Evolutionary conservation across 2,113 vertebrate genomes (phyloP).

Genomic region (Burhinus oedicnemus): DNA sequence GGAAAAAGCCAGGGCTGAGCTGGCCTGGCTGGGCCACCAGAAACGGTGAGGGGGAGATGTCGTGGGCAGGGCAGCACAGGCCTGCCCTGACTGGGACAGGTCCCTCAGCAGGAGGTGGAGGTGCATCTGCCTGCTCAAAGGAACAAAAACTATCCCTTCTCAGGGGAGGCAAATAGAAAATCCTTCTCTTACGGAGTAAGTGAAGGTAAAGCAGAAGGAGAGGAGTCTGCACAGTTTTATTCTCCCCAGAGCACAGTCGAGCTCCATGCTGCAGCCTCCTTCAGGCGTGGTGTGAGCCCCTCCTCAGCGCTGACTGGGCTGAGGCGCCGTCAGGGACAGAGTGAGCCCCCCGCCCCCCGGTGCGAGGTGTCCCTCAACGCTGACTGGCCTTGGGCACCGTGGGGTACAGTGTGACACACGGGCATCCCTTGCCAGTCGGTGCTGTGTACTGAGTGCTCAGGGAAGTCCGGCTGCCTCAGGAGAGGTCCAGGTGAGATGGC

Average conservation of each 20-base stretch:
- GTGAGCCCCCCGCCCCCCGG: too few species aligned
- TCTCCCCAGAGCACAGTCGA: accelerated
- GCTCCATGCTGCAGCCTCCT: not conserved
- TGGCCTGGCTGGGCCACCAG: slow-evolving; percentile 63
- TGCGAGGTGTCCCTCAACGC: accelerated
- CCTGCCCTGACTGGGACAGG: accelerated
- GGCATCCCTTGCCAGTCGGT: accelerated
- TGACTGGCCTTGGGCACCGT: accelerated
- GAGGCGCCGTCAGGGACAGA: accelerated
- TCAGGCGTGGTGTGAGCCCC: not conserved
- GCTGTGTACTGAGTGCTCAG: not conserved
- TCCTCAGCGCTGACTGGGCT: not conserved
- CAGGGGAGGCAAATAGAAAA: not conserved
- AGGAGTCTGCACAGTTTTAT: not conserved
- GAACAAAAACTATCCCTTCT: not conserved
- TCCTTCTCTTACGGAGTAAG: not conserved
- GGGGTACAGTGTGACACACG: not conserved
- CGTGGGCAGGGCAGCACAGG: accelerated
- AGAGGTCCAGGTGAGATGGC: not conserved
- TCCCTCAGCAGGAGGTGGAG: not conserved
- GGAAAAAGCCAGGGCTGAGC: slow-evolving; percentile 59
- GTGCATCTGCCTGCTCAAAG: not conserved
- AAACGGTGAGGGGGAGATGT: slow-evolving; percentile 56
- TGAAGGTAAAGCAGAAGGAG: not conserved
- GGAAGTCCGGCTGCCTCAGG: accelerated